A percentile compares a stretch with the other conserved stretches of the same genome.
These are phyloP conservation scores for Poeciliopsis gracilis DNA, from an alignment of 2,797 vertebrate genomes.

Conservation along the genomic window DNA sequence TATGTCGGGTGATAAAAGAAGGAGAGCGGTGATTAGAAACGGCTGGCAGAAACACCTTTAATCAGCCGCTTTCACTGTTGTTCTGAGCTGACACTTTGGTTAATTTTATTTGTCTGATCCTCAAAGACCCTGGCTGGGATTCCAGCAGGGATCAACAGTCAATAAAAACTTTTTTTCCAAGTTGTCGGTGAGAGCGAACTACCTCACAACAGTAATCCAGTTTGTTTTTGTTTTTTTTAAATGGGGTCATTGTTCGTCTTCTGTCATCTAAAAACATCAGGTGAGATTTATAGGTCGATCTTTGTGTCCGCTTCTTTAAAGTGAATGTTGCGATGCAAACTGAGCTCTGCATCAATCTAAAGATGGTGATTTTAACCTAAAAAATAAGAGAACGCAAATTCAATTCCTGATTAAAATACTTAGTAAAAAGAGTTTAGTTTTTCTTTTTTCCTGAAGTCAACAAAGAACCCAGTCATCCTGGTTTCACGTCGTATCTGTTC, in stretches of 20 bases:
- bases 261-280: conserved; percentile 15
- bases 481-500: background rate
- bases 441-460: background rate
- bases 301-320: conserved; percentile 15
- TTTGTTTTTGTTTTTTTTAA: background rate
- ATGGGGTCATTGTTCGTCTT: conserved; percentile 10
- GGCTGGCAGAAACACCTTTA: conserved; percentile 26
- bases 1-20: conserved; percentile 46
- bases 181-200: background rate
- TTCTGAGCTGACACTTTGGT: conserved; percentile 10
- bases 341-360: background rate
- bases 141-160: conserved; percentile 18
- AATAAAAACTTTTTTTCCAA: conserved; percentile 22
- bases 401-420: background rate
- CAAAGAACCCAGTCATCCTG: background rate
- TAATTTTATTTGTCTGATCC: conserved; percentile 16
- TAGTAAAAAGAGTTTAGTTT: background rate
- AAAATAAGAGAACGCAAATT: background rate
- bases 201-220: background rate
- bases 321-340: conserved; percentile 5
- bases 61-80: conserved; percentile 26
- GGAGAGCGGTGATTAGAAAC: conserved; percentile 42
- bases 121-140: conserved; percentile 20
- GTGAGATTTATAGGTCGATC: conserved; percentile 3
- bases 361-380: background rate